phyloP scores from a whole-genome alignment of 2,113 vertebrate genomes.

The Lota lota region DNA sequence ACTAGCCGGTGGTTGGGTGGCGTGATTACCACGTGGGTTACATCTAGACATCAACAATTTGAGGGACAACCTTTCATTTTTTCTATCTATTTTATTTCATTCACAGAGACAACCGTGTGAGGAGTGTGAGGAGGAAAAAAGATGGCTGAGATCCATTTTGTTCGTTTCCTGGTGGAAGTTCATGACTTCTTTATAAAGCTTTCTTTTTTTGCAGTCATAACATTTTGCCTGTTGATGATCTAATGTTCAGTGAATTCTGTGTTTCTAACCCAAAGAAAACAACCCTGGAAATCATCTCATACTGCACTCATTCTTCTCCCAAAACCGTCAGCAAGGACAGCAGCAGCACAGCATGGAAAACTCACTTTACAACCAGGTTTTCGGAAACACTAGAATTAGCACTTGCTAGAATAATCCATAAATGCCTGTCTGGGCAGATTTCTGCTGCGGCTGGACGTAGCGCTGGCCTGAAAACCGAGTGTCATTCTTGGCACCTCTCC shows the following conservation, averaged over 20 bases:
- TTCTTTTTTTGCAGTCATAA: too few species aligned
- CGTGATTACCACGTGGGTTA: too few species aligned
- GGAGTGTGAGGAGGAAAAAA: too few species aligned
- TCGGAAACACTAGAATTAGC: constrained; percentile 53
- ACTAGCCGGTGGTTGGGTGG: too few species aligned
- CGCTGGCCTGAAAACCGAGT: constrained; percentile 42
- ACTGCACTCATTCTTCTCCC: too few species aligned
- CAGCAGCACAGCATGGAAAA: constrained; percentile 19
- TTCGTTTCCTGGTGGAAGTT: too few species aligned
- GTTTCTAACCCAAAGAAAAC: neutral
- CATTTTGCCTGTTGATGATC: neutral
- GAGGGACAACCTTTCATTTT: too few species aligned
- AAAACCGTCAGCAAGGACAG: constrained; percentile 18
- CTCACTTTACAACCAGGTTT: constrained; percentile 37
- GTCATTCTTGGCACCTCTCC: constrained; percentile 51
- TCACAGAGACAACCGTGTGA: too few species aligned
- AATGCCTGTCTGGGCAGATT: constrained; percentile 57
- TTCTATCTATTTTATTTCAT: too few species aligned
- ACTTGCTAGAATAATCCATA: constrained; percentile 52
- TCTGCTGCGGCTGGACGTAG: constrained; percentile 18
- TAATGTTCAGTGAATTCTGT: neutral
- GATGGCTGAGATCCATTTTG: too few species aligned
- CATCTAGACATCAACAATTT: too few species aligned
- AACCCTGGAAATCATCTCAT: neutral
- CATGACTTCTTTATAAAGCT: too few species aligned